phyloP scores from a whole-genome alignment of 1,140 invertebrate species.

The Heliothis virescens region DNA sequence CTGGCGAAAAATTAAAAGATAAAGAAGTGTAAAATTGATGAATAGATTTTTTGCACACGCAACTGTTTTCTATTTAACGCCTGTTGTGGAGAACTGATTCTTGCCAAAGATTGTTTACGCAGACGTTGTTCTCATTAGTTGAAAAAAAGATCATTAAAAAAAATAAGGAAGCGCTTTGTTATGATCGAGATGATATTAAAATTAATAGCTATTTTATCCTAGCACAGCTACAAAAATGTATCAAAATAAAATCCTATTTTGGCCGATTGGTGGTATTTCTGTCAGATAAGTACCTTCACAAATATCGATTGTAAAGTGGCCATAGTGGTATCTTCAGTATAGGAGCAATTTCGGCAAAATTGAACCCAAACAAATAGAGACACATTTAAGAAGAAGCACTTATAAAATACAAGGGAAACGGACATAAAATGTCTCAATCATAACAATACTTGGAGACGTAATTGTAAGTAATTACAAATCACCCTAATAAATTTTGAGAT shows the following conservation, averaged over 20 bases:
- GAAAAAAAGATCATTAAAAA: background rate
- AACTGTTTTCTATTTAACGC: conserved; percentile 63
- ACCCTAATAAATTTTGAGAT: conserved; percentile 47
- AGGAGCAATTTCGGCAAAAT: background rate
- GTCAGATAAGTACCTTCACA: too few relatives aligned
- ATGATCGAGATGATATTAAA: background rate
- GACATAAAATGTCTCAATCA: conserved; percentile 12
- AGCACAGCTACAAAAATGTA: too few relatives aligned
- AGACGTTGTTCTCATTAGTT: conserved; percentile 50
- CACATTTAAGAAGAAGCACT: conserved; percentile 31
- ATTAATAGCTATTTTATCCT: background rate
- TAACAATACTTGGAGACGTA: conserved; percentile 22
- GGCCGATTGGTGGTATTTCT: too few relatives aligned
- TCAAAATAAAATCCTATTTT: too few relatives aligned
- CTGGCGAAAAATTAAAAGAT: conserved; percentile 54
- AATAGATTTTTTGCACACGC: conserved; percentile 59
- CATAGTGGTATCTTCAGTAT: too few relatives aligned
- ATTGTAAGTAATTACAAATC: conserved; percentile 39
- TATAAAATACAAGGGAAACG: conserved; percentile 17
- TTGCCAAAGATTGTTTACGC: conserved; percentile 69
- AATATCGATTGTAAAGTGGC: too few relatives aligned
- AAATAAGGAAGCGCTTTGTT: background rate
- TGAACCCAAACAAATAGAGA: background rate
- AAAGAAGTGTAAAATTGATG: conserved; percentile 71
- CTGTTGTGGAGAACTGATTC: conserved; percentile 73